Conservation (phyloP, 1,140 invertebrate species). For the Aphelinus certus region DNA sequence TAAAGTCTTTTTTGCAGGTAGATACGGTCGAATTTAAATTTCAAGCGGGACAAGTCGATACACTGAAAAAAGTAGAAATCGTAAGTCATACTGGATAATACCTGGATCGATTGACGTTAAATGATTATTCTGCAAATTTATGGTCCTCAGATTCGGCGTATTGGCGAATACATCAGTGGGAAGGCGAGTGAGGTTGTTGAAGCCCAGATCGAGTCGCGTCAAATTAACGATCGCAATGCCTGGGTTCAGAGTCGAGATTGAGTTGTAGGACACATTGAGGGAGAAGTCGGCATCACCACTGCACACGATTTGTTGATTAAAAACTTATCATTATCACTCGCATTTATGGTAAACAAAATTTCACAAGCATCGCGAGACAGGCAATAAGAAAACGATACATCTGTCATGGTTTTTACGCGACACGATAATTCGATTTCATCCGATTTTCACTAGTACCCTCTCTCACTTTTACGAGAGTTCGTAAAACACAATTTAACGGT, state of each 20-base stretch:
- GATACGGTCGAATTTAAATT: too few relatives aligned
- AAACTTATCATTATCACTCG: too few relatives aligned
- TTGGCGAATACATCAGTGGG: conserved; percentile 74
- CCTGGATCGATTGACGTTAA: conserved; percentile 64
- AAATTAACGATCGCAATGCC: conserved; percentile 54
- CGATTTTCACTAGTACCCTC: too few relatives aligned
- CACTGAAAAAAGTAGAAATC: conserved; percentile 6
- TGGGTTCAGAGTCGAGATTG: conserved; percentile 54
- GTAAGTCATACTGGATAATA: conserved; percentile 20
- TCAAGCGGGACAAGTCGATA: too few relatives aligned
- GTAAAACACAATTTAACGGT: too few relatives aligned
- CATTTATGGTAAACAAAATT: too few relatives aligned
- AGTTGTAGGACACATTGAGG: conserved; percentile 61
- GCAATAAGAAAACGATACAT: too few relatives aligned
- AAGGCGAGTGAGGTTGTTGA: conserved; percentile 77
- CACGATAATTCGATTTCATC: too few relatives aligned
- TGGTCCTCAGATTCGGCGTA: conserved; percentile 71
- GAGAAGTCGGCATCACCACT: conserved; percentile 59
- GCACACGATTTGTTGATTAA: background rate
- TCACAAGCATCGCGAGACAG: too few relatives aligned
- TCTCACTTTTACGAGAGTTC: too few relatives aligned
- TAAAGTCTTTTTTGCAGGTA: too few relatives aligned
- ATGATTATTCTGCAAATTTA: conserved; percentile 76
- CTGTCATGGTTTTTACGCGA: too few relatives aligned
- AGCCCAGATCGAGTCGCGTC: conserved; percentile 76